phyloP scores from a whole-genome alignment of 2,113 vertebrate genomes.

The Chloropsis hardwickii region DNA sequence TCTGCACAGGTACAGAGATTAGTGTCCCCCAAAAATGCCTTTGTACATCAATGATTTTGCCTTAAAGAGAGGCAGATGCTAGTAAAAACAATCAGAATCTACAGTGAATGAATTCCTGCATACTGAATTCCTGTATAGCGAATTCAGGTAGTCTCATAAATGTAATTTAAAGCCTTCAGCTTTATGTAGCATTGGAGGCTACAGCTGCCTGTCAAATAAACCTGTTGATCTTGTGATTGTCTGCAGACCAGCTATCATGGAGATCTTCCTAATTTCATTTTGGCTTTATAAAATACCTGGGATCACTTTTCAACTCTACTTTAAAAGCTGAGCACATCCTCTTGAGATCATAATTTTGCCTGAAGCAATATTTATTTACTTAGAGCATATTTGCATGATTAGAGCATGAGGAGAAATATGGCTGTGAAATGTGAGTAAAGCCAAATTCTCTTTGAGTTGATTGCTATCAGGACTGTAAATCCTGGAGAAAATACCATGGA shows the following conservation, averaged over 20 bases:
- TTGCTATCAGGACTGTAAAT: not conserved
- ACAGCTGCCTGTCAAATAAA: not conserved
- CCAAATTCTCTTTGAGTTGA: not conserved
- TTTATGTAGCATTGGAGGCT: not conserved
- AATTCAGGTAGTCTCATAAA: not conserved
- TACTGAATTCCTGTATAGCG: too few species aligned
- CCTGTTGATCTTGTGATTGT: not conserved
- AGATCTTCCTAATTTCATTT: not conserved
- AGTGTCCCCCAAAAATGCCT: not conserved
- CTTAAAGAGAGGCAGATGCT: not conserved
- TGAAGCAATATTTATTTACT: constrained; percentile 10
- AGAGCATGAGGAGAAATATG: not conserved
- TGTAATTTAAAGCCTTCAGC: not conserved
- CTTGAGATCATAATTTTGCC: not conserved
- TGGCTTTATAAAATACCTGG: not conserved
- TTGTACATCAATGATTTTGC: not conserved
- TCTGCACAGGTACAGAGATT: not conserved
- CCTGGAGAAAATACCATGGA: not conserved
- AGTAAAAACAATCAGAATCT: not conserved
- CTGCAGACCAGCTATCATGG: not conserved
- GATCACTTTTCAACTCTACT: not conserved
- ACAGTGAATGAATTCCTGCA: not conserved
- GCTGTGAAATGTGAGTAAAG: not conserved
- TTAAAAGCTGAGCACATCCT: not conserved
- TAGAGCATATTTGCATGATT: not conserved